Evolutionary conservation across 2,113 vertebrate species (phyloP), one percentile per base, ranked within the genome.

Genomic region (Carollia perspicillata): DNA sequence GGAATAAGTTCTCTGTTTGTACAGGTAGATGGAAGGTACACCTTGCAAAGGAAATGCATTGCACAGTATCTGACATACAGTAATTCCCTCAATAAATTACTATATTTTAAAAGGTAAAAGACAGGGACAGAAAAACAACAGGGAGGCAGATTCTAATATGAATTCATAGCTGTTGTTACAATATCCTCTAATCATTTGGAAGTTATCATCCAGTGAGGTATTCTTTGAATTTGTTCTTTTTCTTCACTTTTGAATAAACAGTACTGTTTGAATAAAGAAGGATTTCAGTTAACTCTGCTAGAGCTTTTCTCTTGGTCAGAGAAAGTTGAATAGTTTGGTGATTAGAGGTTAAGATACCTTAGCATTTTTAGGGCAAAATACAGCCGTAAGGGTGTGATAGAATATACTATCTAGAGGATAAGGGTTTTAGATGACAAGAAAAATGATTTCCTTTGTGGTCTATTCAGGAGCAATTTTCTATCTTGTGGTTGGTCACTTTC

Each of bases 401-500:
- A 93, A 26, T 80, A 71, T 63, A 47, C 14, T 18, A 58, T 86
- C 42, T 89, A 94, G 65, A 97, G 77, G 66, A 68, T 1, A 2
- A 68, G 66, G 26, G 37, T 96, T 93, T 94, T 69, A 96, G 40
- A 93, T 97, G 94, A 71, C 74, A 96, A 94, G 81, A 55, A 97
- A 97, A 97, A 93, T 49, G 51, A 51, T 95, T 97, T 68, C 89
- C 9, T 95, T 95, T 93, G 89, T 3, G 7, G 85, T 44, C 42
- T 98, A 49, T 97, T 97, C 47, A 83, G 93, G 42, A 94, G 90
- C 86, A 96, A 84, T n/a, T 95, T 98, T 96, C 35, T 95, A 1
- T 95, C 37, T 96, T 97, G 71, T 97, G 97, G 88, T 95, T 81
- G 96, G 79, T 74, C 65, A 77, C 88, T 77, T 96, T 97, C 49